These are phyloP conservation scores for Astreopora myriophthalma DNA, from an alignment of 64 coral and sea anemone genomes.

Conservation along the genomic window DNA sequence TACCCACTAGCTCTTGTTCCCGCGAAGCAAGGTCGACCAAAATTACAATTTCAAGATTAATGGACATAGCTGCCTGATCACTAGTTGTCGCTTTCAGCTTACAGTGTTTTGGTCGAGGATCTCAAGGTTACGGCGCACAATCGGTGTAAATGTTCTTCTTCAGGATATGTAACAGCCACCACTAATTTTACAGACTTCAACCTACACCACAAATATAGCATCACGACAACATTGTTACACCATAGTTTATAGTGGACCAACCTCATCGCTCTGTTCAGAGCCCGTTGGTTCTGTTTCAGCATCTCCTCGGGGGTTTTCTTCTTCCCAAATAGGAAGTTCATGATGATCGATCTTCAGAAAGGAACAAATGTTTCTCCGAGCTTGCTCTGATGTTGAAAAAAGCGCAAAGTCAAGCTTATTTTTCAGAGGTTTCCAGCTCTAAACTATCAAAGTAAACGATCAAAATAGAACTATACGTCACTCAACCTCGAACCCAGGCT, in stretches of 20 bases:
- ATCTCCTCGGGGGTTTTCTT: constrained; percentile 97
- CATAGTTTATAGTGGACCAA: constrained; percentile 23
- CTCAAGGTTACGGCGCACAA: too few relatives aligned
- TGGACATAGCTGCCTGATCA: too few relatives aligned
- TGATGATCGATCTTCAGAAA: background rate
- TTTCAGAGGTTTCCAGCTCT: too few relatives aligned
- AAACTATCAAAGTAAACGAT: too few relatives aligned
- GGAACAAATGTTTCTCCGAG: background rate
- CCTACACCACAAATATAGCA: background rate
- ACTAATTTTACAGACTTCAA: background rate
- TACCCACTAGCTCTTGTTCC: too few relatives aligned
- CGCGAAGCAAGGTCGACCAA: too few relatives aligned
- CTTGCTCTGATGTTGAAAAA: background rate
- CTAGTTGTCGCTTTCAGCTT: too few relatives aligned
- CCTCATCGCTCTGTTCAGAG: constrained; percentile 94
- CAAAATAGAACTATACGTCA: constrained; percentile 15
- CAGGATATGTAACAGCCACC: too few relatives aligned
- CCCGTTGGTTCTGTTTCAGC: constrained; percentile 93
- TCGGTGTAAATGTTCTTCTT: too few relatives aligned
- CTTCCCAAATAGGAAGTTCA: constrained; percentile 90
- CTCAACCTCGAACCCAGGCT: too few relatives aligned
- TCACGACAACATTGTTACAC: background rate
- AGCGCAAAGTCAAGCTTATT: background rate
- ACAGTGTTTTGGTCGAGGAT: too few relatives aligned
- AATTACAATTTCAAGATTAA: too few relatives aligned